Evolutionary conservation across 2,797 vertebrate genomes (phyloP), one percentile per base, ranked within the genome.

Genomic region (Chaetophractus vellerosus): DNA sequence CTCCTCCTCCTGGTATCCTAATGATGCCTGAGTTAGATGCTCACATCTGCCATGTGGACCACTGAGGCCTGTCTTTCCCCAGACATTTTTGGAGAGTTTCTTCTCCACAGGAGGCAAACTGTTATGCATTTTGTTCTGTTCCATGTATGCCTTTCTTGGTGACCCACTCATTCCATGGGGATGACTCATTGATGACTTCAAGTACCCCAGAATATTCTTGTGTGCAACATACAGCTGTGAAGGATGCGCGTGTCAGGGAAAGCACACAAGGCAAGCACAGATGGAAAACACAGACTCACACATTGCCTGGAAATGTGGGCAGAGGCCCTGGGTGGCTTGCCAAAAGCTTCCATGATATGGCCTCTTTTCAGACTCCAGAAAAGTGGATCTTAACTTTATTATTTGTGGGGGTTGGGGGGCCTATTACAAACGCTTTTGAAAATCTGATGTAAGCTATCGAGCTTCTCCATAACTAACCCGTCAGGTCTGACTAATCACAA

Each of bases 171-270:
- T 97, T 96, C 96, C 82, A 69, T 4, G 72, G 52, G 16, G 50
- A 87, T 96, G 94, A 96, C 2, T 96, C 93, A 92, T 1, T 0
- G 6, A 90, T 96, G 96, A 97, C 91, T 94, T 96, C 95, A 96
- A 96, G 93, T 63, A 86, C 68, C 95, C 92, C 57, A 84, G 95
- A 97, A 96, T 96, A 94, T 68, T 81, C 90, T 80, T 89, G 8
- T 91, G 83, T 96, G 63, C 69, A 79, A 86, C 82, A 50, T 48
- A 90, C 78, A 96, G 90, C 90, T 97, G 88, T 66, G 59, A 82
- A 75, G 33, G 91, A 92, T 33, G n/a, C 66, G 57, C 45, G 19
- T 82, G 93, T 87, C 36, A 75, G 41, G 82, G 52, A 61, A 82
- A 63, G 48, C 52, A 48, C 21, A 76, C 50, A 10, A 88, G 59